Evolutionary conservation across 2,797 vertebrate species (phyloP).

Genomic region (Clarias fuscus): DNA sequence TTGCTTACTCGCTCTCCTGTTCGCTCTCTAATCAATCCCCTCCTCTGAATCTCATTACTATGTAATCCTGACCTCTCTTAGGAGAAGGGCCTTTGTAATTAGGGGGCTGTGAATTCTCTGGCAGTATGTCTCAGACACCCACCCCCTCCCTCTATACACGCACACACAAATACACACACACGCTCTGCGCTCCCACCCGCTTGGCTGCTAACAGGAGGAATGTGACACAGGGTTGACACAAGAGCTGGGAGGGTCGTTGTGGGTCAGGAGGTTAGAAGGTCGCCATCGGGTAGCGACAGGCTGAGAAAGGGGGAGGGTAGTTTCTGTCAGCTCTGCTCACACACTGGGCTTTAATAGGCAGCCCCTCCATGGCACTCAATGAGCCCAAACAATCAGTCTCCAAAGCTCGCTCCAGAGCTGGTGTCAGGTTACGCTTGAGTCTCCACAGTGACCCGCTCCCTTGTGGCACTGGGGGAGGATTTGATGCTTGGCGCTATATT

Average conservation of each 20-base stretch:
- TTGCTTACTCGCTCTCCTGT: conserved; percentile 42
- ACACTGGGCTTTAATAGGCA: conserved; percentile 56
- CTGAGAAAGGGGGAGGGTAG: conserved; percentile 39
- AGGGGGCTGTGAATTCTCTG: conserved; percentile 59
- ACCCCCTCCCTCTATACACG: conserved; percentile 1
- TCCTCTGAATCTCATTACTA: conserved; percentile 57
- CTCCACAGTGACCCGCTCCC: conserved; percentile 56
- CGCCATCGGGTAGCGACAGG: conserved; percentile 53
- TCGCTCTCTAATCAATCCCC: conserved; percentile 56
- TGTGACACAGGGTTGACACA: conserved; percentile 60
- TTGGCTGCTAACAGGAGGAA: conserved; percentile 50
- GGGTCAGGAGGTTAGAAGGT: conserved; percentile 57
- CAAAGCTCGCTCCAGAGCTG: conserved; percentile 44
- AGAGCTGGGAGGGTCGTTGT: conserved; percentile 48
- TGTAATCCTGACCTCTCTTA: conserved; percentile 58
- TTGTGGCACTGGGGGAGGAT: conserved; percentile 32
- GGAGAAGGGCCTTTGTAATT: conserved; percentile 56
- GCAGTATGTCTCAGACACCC: conserved; percentile 46
- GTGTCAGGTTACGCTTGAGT: conserved; percentile 59
- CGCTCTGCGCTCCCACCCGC: background rate
- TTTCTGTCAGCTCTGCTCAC: conserved; percentile 51
- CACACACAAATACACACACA: conserved; percentile 36
- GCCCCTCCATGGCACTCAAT: conserved; percentile 46
- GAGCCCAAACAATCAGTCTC: conserved; percentile 48
- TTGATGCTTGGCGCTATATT: conserved; percentile 50